Evolutionary conservation across 2,113 vertebrate species (phyloP), one percentile per base, ranked within the genome.

Genomic region (Brienomyrus brachyistius): DNA sequence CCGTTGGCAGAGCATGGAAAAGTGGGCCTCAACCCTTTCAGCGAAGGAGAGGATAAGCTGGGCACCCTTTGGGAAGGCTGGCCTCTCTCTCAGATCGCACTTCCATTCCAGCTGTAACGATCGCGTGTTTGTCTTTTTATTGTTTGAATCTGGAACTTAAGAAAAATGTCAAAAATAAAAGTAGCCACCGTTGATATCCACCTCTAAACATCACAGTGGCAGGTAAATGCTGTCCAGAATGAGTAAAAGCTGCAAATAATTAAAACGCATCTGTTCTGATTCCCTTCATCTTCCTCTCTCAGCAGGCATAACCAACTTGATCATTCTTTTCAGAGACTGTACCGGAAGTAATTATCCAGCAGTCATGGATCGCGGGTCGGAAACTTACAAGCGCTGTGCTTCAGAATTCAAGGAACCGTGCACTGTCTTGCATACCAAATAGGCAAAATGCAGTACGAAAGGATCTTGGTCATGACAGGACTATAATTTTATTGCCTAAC

Each of bases 231-330:
- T 92, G 91, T 91, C 90, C 93, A 91, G 91, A 89, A 90, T 74
- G 89, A 91, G 93, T 82, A 86, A 92, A 92, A 90, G 87, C 80
- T 86, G 91, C 94, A 92, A 94, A 95, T 95, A 93, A 96, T 96
- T 95, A 94, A 95, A 93, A 88, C 90, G 89, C 89, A 91, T 93
- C 91, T 3, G 90, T 88, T 92, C 90, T 90, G 90, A 88, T 77
- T 51, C 31, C 83, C 54, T 56, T 62, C 90, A 89, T 92, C 93
- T 91, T 94, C 92, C 92, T 91, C 45, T 54, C 92, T 94, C 90
- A 51, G 93, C 90, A 91, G 91, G 92, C 90, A 91, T 93, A 90
- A 95, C 92, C 91, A 31, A 93, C 91, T 94, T 94, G 94, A 96
- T 95, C 94, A 94, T 94, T 91, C 91, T 94, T 94, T 95, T 93